Evolutionary conservation across 1,140 invertebrate species (phyloP).

Genomic region (Drosophila athabasca): DNA sequence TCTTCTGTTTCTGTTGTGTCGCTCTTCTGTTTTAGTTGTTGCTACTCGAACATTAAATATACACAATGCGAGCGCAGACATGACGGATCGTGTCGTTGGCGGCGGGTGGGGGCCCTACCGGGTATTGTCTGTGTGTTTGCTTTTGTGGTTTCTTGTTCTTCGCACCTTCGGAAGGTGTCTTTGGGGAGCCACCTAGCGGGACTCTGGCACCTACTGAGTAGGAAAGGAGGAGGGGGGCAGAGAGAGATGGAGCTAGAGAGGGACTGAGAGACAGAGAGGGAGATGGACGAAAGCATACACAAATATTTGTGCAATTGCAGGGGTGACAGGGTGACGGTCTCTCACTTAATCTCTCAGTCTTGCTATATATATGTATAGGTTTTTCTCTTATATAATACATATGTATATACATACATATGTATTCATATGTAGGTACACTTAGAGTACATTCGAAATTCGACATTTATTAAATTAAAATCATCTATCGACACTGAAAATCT

Average conservation of each 20-base stretch:
- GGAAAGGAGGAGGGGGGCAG: neutral
- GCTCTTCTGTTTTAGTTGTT: constrained; percentile 53
- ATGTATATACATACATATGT: constrained; percentile 4
- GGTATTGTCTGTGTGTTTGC: constrained; percentile 48
- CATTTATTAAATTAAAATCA: too few species aligned
- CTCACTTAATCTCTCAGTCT: neutral
- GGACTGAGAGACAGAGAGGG: constrained; percentile 2
- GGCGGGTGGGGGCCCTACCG: constrained; percentile 29
- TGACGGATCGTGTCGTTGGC: too few species aligned
- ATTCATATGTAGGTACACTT: constrained; percentile 35
- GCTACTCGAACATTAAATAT: constrained; percentile 60
- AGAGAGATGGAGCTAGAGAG: neutral
- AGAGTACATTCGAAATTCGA: neutral
- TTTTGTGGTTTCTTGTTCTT: constrained; percentile 51
- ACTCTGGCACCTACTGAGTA: constrained; percentile 1
- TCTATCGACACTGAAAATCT: too few species aligned
- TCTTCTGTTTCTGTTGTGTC: constrained; percentile 11
- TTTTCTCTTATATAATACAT: constrained; percentile 1
- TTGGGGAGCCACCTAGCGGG: constrained; percentile 39
- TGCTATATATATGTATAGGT: too few species aligned
- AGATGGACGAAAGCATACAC: constrained; percentile 33
- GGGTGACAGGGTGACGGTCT: constrained; percentile 27
- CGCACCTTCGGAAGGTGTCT: constrained; percentile 52
- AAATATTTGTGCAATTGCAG: constrained; percentile 63
- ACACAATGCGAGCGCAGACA: constrained; percentile 31